Evolutionary conservation across 2,797 vertebrate genomes (phyloP), one percentile per base, ranked within the genome.

Genomic region (Danio albolineatus): DNA sequence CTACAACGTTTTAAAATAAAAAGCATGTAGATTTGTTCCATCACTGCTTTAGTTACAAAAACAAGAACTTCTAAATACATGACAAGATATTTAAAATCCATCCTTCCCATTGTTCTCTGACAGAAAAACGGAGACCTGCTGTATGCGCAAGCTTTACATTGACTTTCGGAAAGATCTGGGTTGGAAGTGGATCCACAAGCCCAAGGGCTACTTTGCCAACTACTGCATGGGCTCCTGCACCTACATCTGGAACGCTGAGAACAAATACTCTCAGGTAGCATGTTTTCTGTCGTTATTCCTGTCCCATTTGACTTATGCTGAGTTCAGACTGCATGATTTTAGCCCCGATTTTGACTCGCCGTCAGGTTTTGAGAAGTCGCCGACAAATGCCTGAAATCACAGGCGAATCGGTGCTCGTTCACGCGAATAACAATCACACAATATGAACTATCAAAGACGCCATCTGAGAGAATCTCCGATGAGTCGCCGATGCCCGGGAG

Each of bases 161-260:
- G 94, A 98, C 88, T 98, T 98, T 91, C 95, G 97, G 14, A 95
- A 95, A 83, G 96, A 98, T 83, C 89, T 98, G 79, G 95, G 96
- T 60, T 98, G 97, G 97, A 98, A 96, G 84, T 98, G 97, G 97
- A 97, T 98, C 71, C 93, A 98, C 6, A 91, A 95, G 73, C 97
- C 97, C 13, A 93, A 94, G 17, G 97, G 96, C 41, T 98, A 98
- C 90, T 89, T 90, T 0, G 97, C 97, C 80, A 97, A 97, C 90
- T 97, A 97, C 91, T 98, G 97, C 89, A 93, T 96, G 91, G 97
- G 97, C 0, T 94, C 95, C 74, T 98, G 97, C 84, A 95, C 96
- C 51, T 98, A 96, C 85, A 95, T 98, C 89, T 95, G 96, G 96
- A 96, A 94, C 12, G 86, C 94, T 7, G 95, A 98, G 89, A 96